Conservation (phyloP, 1,140 invertebrate genomes). For the Archegozetes longisetosus region DNA sequence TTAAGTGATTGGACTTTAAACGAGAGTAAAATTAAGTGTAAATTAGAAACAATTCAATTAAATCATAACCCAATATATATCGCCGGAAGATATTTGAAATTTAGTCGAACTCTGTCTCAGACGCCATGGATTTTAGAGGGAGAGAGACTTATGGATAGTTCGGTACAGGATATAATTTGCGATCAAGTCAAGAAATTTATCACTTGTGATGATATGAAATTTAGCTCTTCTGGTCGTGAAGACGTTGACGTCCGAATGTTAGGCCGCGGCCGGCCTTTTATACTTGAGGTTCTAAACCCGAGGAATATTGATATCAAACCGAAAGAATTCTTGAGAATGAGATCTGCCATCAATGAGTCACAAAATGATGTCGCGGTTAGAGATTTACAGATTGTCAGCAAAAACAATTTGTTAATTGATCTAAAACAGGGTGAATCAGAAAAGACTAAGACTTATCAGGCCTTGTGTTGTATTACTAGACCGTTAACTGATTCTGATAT, state of each 20-base stretch:
- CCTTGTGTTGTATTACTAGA: slow-evolving; percentile 45
- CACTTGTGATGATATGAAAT: slow-evolving; percentile 45
- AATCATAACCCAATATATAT: slow-evolving; percentile 22
- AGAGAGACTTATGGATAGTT: slow-evolving; percentile 55
- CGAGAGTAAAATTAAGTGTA: background rate
- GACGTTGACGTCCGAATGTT: slow-evolving; percentile 65
- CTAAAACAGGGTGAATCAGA: slow-evolving; percentile 71
- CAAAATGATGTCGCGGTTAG: slow-evolving; percentile 39
- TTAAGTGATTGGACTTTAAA: background rate
- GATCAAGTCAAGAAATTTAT: slow-evolving; percentile 36
- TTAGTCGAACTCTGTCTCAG: slow-evolving; percentile 67
- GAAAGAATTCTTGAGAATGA: slow-evolving; percentile 19
- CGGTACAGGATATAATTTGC: slow-evolving; percentile 78
- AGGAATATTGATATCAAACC: slow-evolving; percentile 29
- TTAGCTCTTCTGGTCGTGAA: slow-evolving; percentile 75
- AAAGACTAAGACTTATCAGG: slow-evolving; percentile 67
- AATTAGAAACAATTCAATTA: background rate
- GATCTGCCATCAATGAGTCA: slow-evolving; percentile 16
- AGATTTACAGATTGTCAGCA: slow-evolving; percentile 44
- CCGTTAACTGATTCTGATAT: slow-evolving; percentile 30
- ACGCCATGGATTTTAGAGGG: slow-evolving; percentile 79
- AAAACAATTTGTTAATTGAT: slow-evolving; percentile 33
- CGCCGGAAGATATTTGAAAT: slow-evolving; percentile 67
- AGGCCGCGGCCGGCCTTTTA: slow-evolving; percentile 57
- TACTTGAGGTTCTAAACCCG: slow-evolving; percentile 59